phyloP scores from a whole-genome alignment of 2,888 invertebrate genomes.

The Anodontia alba region DNA sequence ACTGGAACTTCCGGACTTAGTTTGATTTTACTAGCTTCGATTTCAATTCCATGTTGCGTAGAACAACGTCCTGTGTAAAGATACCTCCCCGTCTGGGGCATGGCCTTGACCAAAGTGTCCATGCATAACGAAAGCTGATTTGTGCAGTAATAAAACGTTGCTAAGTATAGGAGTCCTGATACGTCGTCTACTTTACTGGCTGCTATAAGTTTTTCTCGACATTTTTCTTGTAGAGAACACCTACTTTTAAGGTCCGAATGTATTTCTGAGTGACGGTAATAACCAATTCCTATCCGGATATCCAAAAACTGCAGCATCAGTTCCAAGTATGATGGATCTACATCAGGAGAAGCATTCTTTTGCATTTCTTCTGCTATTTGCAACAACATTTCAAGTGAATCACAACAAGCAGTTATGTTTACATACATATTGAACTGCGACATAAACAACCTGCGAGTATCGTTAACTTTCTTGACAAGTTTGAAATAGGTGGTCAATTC shows the following conservation, averaged over 20 bases:
- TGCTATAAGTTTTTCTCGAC: too few species aligned
- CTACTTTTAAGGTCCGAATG: too few species aligned
- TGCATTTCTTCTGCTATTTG: neutral
- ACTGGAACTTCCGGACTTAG: neutral
- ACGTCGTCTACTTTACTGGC: neutral
- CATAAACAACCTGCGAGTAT: neutral
- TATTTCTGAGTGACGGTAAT: too few species aligned
- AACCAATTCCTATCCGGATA: neutral
- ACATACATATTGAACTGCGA: slow-evolving; percentile 6
- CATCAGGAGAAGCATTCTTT: neutral
- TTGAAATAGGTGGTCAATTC: neutral
- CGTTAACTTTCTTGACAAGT: neutral
- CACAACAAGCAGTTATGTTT: neutral
- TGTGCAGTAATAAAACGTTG: neutral
- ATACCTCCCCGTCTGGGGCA: neutral
- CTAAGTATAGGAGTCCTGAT: slow-evolving; percentile 25
- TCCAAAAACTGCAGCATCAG: slow-evolving; percentile 1
- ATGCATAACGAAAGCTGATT: neutral
- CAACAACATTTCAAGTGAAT: neutral
- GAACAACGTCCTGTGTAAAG: slow-evolving; percentile 21
- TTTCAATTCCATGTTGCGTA: neutral
- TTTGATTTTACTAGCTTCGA: neutral
- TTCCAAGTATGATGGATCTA: neutral
- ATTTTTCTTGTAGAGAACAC: too few species aligned
- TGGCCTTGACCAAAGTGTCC: neutral